phyloP scores from a whole-genome alignment of 2,113 vertebrate species.

The Herpailurus yagouaroundi region DNA sequence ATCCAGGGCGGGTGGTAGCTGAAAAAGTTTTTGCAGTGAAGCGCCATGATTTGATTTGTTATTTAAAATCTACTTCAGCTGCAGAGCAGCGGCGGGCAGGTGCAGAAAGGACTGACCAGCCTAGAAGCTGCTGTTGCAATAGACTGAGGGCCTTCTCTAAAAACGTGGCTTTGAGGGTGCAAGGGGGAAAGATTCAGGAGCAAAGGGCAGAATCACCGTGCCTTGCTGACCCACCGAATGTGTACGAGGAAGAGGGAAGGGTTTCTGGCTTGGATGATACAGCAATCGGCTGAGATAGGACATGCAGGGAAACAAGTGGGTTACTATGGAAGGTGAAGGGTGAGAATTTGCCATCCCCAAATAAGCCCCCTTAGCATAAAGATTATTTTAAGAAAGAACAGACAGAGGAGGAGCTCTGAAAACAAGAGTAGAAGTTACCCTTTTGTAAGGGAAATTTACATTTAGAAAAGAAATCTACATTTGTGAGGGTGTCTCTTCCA shows the following conservation, averaged over 20 bases:
- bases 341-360: not conserved
- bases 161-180: not conserved
- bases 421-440: not conserved
- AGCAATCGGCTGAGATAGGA: not conserved
- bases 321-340: not conserved
- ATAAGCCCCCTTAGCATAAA: not conserved
- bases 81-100: not conserved
- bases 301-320: not conserved
- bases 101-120: not conserved
- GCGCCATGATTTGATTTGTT: not conserved
- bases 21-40: not conserved
- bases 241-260: not conserved
- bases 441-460: not conserved
- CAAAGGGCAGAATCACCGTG: not conserved
- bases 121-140: not conserved
- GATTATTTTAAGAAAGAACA: not conserved
- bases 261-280: not conserved
- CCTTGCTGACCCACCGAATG: not conserved
- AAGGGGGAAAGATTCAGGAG: not conserved
- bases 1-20: not conserved
- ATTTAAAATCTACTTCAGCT: not conserved
- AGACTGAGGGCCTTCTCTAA: not conserved
- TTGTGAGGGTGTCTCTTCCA: not conserved
- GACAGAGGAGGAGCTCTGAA: not conserved
- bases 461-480: not conserved